Evolutionary conservation across 1,140 invertebrate species (phyloP).

Genomic region (roundworm (Caenorhabditis elegans)): DNA sequence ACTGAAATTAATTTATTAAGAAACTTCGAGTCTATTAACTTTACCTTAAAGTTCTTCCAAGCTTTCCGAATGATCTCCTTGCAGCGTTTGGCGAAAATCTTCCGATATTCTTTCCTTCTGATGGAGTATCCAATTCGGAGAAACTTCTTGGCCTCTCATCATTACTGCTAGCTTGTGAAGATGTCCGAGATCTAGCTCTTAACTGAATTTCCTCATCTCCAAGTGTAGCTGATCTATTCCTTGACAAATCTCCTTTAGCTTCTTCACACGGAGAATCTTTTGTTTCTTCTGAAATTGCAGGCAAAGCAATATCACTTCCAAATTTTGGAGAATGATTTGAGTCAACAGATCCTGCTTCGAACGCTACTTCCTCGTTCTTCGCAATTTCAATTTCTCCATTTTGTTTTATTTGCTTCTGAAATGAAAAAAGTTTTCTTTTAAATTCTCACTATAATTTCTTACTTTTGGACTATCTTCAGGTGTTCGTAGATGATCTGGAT

Average conservation of each 20-base stretch:
- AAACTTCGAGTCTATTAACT: too few species aligned
- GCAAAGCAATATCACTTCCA: neutral
- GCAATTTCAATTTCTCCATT: constrained; percentile 6
- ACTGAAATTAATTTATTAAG: too few species aligned
- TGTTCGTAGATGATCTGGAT: constrained; percentile 54
- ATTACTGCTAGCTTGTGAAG: neutral
- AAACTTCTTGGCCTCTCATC: constrained; percentile 31
- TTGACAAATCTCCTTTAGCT: neutral
- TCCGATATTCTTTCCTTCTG: constrained; percentile 45
- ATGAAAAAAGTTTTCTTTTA: neutral
- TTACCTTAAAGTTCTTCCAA: constrained; percentile 62
- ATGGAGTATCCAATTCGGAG: constrained; percentile 38
- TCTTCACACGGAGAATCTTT: neutral
- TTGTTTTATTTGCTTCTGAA: neutral
- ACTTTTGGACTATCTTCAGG: neutral
- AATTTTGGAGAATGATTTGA: constrained; percentile 3
- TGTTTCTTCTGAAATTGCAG: constrained; percentile 26
- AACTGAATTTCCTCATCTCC: constrained; percentile 17
- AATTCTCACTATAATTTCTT: neutral
- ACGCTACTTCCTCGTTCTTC: neutral
- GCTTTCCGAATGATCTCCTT: constrained; percentile 60
- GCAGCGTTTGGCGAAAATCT: constrained; percentile 62
- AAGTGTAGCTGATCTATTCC: neutral
- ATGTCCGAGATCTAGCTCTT: neutral
- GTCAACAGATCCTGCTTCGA: neutral